phyloP scores from a whole-genome alignment of 2,888 invertebrate genomes.

The Taphrorychus bicolor region DNA sequence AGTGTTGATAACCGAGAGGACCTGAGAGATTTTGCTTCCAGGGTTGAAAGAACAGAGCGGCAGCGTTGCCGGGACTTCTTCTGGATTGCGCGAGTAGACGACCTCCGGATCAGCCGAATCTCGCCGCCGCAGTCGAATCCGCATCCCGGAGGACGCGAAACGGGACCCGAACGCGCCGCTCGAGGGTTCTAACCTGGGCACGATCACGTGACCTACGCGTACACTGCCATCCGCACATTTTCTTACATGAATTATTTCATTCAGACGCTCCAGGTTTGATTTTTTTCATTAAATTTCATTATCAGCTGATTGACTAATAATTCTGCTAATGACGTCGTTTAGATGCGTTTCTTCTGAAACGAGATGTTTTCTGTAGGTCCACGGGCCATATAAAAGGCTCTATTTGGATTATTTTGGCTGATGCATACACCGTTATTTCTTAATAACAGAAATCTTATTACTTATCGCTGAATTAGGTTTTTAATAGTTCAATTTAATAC shows the following conservation, averaged over 20 bases:
- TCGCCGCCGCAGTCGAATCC: conserved; percentile 41
- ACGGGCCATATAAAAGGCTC: too few relatives aligned
- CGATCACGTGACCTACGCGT: conserved; percentile 29
- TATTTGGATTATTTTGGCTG: too few relatives aligned
- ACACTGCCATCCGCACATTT: conserved; percentile 18
- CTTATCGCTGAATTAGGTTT: too few relatives aligned
- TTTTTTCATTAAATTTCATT: background rate
- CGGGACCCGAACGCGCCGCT: conserved; percentile 18
- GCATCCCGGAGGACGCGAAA: conserved; percentile 39
- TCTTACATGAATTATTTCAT: background rate
- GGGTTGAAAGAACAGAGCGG: background rate
- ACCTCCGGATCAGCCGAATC: conserved; percentile 32
- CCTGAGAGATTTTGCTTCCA: background rate
- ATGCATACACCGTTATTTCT: too few relatives aligned
- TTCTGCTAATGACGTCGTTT: background rate
- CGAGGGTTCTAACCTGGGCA: conserved; percentile 20
- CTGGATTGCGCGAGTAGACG: conserved; percentile 38
- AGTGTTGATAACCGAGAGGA: too few relatives aligned
- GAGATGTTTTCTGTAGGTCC: too few relatives aligned
- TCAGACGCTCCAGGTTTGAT: background rate
- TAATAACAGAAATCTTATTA: too few relatives aligned
- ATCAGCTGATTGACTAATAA: background rate
- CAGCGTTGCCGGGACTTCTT: conserved; percentile 21
- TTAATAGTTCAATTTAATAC: too few relatives aligned
- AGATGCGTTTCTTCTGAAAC: too few relatives aligned